These are phyloP conservation scores for Hyperopisus bebe DNA, from an alignment of 2,113 vertebrate species.

Conservation along the genomic window DNA sequence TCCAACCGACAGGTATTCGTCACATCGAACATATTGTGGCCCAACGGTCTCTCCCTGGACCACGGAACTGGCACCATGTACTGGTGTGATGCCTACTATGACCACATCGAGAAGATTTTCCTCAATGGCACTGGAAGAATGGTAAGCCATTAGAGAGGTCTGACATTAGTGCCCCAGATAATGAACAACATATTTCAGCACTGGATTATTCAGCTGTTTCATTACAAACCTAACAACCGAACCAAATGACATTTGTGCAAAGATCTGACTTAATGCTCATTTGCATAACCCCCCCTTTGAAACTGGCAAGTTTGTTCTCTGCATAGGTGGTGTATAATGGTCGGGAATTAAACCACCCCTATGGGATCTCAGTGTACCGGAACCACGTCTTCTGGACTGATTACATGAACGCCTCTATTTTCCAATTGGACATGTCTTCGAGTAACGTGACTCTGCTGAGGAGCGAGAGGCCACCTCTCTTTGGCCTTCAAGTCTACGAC, in stretches of 20 bases:
- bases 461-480: slow-evolving; percentile 73
- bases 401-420: slow-evolving; percentile 82
- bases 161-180: background rate
- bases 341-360: slow-evolving; percentile 77
- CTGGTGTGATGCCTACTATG: slow-evolving; percentile 84
- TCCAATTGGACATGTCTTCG: slow-evolving; percentile 67
- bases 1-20: slow-evolving; percentile 74
- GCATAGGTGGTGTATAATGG: slow-evolving; percentile 75
- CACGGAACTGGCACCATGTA: slow-evolving; percentile 59
- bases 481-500: slow-evolving; percentile 79
- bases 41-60: slow-evolving; percentile 79
- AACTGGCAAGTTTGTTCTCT: slow-evolving; percentile 23
- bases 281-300: background rate
- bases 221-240: background rate
- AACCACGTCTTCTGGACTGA: slow-evolving; percentile 79
- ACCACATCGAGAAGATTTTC: slow-evolving; percentile 80
- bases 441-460: slow-evolving; percentile 67
- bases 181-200: background rate
- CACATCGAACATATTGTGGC: slow-evolving; percentile 80
- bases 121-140: slow-evolving; percentile 76
- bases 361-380: slow-evolving; percentile 71
- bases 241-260: slow-evolving; percentile 8
- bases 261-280: background rate
- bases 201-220: background rate
- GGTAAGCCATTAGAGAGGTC: slow-evolving; percentile 52